Conservation (phyloP, 2,113 vertebrate genomes). For the Cnemophilus loriae region DNA sequence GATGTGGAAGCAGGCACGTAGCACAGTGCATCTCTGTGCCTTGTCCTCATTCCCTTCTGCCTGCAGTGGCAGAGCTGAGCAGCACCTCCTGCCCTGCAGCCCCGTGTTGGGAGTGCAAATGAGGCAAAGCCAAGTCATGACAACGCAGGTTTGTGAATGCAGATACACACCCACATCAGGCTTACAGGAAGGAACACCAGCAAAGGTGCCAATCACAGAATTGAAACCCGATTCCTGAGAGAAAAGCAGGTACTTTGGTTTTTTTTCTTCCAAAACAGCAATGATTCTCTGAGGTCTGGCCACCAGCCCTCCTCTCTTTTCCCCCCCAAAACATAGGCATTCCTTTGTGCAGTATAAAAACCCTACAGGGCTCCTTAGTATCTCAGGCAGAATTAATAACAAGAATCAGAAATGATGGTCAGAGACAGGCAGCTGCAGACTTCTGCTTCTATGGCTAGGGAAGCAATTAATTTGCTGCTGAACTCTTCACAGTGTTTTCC, state of each 20-base stretch:
- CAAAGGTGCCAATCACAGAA: neutral
- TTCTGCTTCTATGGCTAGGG: neutral
- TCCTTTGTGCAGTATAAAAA: neutral
- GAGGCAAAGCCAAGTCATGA: rapidly evolving
- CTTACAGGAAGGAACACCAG: neutral
- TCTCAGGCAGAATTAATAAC: neutral
- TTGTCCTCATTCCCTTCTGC: neutral
- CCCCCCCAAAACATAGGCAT: rapidly evolving
- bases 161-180: neutral
- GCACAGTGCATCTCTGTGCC: rapidly evolving
- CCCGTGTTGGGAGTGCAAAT: rapidly evolving
- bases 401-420: neutral
- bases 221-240: neutral
- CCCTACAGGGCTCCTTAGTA: neutral
- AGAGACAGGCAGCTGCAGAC: neutral
- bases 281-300: neutral
- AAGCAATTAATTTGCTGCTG: neutral
- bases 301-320: neutral
- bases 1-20: neutral
- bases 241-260: neutral
- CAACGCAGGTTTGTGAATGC: neutral
- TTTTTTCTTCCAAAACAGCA: neutral
- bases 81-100: neutral
- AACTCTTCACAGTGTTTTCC: neutral
- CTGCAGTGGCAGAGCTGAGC: neutral